A percentile compares a stretch with the other conserved stretches of the same genome.
Evolutionary conservation across 2,888 invertebrate genomes (phyloP).

Genomic region (Vanessa cardui): DNA sequence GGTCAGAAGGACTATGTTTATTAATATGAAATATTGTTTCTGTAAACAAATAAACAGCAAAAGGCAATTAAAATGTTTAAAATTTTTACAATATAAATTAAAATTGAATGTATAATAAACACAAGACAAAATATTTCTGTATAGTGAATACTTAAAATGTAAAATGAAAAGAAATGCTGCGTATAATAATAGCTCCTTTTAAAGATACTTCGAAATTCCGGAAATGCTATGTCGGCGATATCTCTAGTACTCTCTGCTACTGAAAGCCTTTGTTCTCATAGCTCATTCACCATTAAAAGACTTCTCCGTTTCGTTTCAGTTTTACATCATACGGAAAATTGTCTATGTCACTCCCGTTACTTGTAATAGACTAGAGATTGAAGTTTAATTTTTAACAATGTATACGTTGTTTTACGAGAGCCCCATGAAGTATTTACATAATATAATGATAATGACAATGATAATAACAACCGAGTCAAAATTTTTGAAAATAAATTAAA

Average conservation of each 20-base stretch:
- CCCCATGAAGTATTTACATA: too few relatives aligned
- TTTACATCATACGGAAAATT: constrained; percentile 7
- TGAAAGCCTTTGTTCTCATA: constrained; percentile 28
- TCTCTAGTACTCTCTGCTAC: constrained; percentile 22
- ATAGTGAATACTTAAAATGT: not conserved
- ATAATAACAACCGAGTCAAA: too few relatives aligned
- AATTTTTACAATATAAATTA: too few relatives aligned
- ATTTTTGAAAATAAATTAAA: too few relatives aligned
- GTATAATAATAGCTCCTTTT: constrained; percentile 23
- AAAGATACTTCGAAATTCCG: constrained; percentile 19
- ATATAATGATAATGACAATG: too few relatives aligned
- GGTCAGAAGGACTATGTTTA: too few relatives aligned
- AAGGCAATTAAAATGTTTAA: too few relatives aligned
- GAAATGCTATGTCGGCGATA: constrained; percentile 31
- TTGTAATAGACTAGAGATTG: not conserved
- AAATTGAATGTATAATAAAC: not conserved
- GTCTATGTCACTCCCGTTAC: not conserved
- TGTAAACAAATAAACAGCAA: too few relatives aligned
- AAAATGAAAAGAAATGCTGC: constrained; percentile 8
- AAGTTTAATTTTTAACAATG: too few relatives aligned
- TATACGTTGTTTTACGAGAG: too few relatives aligned
- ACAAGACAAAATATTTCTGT: not conserved
- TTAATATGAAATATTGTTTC: too few relatives aligned
- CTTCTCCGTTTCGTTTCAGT: not conserved
- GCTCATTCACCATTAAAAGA: constrained; percentile 21